Percentiles rank a stretch among this genome's conserved stretches.
Evolutionary conservation across 1,140 invertebrate species (phyloP).

Genomic region (Dendrolimus punctatus): DNA sequence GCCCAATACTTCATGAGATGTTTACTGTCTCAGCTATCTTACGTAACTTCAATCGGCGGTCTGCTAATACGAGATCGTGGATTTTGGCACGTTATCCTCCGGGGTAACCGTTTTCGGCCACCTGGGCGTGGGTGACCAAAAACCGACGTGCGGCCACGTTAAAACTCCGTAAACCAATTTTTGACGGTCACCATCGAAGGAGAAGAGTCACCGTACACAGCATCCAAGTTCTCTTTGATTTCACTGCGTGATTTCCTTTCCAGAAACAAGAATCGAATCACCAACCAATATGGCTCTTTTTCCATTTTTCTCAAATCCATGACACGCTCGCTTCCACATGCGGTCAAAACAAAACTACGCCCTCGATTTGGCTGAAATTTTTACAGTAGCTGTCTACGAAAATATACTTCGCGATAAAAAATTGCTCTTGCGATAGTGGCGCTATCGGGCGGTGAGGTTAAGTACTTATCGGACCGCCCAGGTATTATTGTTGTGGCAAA

Average conservation of each 20-base stretch:
- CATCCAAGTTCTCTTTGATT: too few species aligned
- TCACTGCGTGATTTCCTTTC: too few species aligned
- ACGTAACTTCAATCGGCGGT: slow-evolving; percentile 28
- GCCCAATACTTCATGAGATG: slow-evolving; percentile 30
- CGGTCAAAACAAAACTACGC: slow-evolving; percentile 15
- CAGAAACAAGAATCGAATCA: background rate
- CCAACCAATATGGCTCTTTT: slow-evolving; percentile 2
- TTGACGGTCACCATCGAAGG: slow-evolving; percentile 28
- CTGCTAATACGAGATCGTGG: slow-evolving; percentile 26
- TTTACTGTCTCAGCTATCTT: slow-evolving; percentile 28
- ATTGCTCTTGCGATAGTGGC: slow-evolving; percentile 2
- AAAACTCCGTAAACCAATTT: slow-evolving; percentile 35
- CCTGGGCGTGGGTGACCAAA: slow-evolving; percentile 33
- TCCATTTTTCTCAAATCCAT: slow-evolving; percentile 14
- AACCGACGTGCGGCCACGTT: slow-evolving; percentile 32
- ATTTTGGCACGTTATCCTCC: slow-evolving; percentile 33
- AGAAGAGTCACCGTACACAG: slow-evolving; percentile 16
- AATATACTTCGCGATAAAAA: slow-evolving; percentile 4
- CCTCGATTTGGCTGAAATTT: slow-evolving; percentile 15
- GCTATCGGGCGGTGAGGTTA: slow-evolving; percentile 9
- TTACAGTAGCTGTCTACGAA: slow-evolving; percentile 8
- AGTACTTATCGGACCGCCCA: slow-evolving; percentile 15
- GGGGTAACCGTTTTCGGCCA: slow-evolving; percentile 23
- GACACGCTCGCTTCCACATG: slow-evolving; percentile 15
- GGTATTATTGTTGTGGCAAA: slow-evolving; percentile 2